Evolutionary conservation across 2,113 vertebrate genomes (phyloP).

Genomic region (Malurus elegans): DNA sequence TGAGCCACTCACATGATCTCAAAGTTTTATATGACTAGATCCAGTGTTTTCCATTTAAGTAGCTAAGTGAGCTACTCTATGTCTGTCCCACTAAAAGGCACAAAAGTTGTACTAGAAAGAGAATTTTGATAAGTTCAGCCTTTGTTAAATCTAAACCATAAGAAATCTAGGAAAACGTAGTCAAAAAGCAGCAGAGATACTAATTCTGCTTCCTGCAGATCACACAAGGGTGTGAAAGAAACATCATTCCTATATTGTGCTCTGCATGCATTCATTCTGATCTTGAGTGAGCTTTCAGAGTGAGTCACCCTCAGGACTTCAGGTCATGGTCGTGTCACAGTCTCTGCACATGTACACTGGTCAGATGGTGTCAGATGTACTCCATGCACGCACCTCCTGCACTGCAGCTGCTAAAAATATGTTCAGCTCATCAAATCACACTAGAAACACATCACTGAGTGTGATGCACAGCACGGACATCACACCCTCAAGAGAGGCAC

Average conservation of each 20-base stretch:
- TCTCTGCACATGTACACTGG: background rate
- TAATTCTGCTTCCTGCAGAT: background rate
- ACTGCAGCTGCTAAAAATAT: background rate
- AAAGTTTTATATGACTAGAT: background rate
- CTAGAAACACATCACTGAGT: background rate
- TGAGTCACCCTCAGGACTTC: background rate
- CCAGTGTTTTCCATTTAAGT: background rate
- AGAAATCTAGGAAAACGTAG: slow-evolving; percentile 24
- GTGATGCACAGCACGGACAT: background rate
- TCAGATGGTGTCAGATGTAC: background rate
- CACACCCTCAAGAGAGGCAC: background rate
- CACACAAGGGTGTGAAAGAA: background rate
- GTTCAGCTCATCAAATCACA: background rate
- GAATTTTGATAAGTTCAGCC: background rate
- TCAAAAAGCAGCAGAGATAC: background rate
- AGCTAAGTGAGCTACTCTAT: background rate
- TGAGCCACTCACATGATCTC: background rate
- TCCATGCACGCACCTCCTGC: background rate
- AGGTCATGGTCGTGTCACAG: background rate
- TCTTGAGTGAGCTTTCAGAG: background rate
- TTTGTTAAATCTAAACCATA: slow-evolving; percentile 21
- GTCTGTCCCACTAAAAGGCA: background rate
- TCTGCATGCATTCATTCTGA: background rate
- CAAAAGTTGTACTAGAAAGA: background rate
- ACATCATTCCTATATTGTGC: background rate